A percentile compares a stretch with the other conserved stretches of the same genome.
Conservation (phyloP, 2,888 invertebrate genomes). For the Agonopterix subpropinquella region DNA sequence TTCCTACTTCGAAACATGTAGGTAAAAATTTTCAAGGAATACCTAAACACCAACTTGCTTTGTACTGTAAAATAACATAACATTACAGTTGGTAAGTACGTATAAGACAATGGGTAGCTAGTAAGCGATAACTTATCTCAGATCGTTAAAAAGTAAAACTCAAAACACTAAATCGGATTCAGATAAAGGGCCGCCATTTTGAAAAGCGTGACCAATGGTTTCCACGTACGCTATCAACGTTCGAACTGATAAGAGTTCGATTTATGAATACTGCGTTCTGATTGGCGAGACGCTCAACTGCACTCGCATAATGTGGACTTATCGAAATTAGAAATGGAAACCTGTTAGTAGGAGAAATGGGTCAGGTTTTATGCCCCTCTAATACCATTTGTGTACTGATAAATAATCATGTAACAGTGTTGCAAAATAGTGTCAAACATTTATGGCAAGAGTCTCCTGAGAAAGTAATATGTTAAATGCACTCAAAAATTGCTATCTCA, state of each 20-base stretch:
- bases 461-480: too few species aligned
- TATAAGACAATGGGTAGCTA: constrained; percentile 1
- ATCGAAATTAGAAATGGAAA: constrained; percentile 52
- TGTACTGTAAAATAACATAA: too few species aligned
- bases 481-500: too few species aligned
- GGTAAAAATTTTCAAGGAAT: too few species aligned
- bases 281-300: constrained; percentile 49
- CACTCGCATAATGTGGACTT: constrained; percentile 25
- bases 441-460: too few species aligned
- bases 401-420: too few species aligned
- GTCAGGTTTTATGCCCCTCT: constrained; percentile 18
- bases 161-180: constrained; percentile 43
- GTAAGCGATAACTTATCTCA: constrained; percentile 40
- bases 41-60: too few species aligned
- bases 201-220: constrained; percentile 63
- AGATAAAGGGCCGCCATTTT: constrained; percentile 61
- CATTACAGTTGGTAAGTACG: too few species aligned
- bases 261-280: constrained; percentile 50
- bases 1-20: too few species aligned
- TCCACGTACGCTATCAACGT: constrained; percentile 48
- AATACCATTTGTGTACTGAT: too few species aligned
- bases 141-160: constrained; percentile 42
- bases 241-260: constrained; percentile 60
- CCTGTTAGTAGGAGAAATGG: constrained; percentile 48
- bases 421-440: too few species aligned